These are phyloP conservation scores for Lepisosteus oculatus DNA, from an alignment of 2,113 vertebrate species.

Conservation along the genomic window DNA sequence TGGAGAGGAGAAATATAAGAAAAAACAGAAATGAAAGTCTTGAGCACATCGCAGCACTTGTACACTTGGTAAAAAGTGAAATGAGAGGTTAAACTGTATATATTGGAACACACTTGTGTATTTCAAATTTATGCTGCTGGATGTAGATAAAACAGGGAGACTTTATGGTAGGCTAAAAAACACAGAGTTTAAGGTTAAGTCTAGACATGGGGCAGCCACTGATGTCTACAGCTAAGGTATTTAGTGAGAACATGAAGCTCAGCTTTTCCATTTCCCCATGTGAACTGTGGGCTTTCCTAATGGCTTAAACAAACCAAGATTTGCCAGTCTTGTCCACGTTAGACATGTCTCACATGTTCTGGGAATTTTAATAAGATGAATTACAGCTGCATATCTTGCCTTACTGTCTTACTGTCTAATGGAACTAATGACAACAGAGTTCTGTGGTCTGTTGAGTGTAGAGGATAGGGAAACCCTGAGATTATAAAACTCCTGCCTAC, in stretches of 20 bases:
- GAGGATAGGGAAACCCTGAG: not conserved
- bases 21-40: too few relatives aligned
- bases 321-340: constrained; percentile 14
- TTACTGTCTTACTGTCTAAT: constrained; percentile 16
- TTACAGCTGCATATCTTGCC: constrained; percentile 12
- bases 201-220: constrained; percentile 39
- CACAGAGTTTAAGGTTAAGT: constrained; percentile 19
- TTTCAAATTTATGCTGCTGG: too few relatives aligned
- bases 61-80: too few relatives aligned
- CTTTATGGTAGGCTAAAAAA: not conserved
- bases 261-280: constrained; percentile 54
- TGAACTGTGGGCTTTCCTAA: constrained; percentile 16
- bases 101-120: too few relatives aligned
- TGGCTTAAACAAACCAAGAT: constrained; percentile 36
- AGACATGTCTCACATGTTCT: constrained; percentile 33
- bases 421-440: constrained; percentile 39
- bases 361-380: constrained; percentile 38
- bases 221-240: constrained; percentile 26
- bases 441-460: constrained; percentile 18
- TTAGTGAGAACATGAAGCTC: constrained; percentile 32
- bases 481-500: not conserved
- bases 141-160: too few relatives aligned
- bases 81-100: too few relatives aligned
- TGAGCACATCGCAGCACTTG: too few relatives aligned
- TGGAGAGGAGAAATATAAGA: too few relatives aligned